phyloP scores from a whole-genome alignment of 2,888 invertebrate genomes.

The Gibbula magus region DNA sequence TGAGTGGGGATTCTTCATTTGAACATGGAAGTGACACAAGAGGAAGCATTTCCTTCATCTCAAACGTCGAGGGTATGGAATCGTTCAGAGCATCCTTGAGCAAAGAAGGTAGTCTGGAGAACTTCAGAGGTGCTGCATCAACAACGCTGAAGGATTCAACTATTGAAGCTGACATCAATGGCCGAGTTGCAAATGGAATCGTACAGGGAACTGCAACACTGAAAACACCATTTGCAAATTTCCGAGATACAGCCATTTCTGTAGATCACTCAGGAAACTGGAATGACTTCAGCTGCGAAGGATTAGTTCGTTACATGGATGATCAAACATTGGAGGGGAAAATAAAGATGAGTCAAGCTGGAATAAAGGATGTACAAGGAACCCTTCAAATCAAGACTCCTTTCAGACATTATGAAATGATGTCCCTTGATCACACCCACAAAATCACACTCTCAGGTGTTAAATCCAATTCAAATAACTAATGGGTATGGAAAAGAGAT shows the following conservation, averaged over 20 bases:
- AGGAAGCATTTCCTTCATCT: background rate
- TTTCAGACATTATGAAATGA: background rate
- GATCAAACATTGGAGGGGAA: slow-evolving; percentile 2
- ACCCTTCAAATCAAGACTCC: background rate
- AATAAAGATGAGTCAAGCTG: background rate
- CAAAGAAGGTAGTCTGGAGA: background rate
- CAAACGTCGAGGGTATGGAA: background rate
- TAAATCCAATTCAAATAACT: slow-evolving; percentile 14
- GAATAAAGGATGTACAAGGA: background rate
- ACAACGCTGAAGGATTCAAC: slow-evolving; percentile 10
- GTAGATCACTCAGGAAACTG: slow-evolving; percentile 36
- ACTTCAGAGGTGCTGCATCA: background rate
- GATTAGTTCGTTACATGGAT: slow-evolving; percentile 38
- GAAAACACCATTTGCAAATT: slow-evolving; percentile 25
- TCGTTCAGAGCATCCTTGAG: background rate
- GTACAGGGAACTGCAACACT: slow-evolving; percentile 24
- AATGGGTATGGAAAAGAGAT: background rate
- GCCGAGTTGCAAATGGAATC: background rate
- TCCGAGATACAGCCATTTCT: slow-evolving; percentile 12
- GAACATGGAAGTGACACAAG: background rate
- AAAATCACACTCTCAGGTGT: background rate
- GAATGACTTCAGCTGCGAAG: slow-evolving; percentile 38
- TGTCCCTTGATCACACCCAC: slow-evolving; percentile 27
- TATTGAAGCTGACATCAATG: background rate
- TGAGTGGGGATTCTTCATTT: background rate